Conservation (phyloP, 2,113 vertebrate genomes). For the Axis porcinus region DNA sequence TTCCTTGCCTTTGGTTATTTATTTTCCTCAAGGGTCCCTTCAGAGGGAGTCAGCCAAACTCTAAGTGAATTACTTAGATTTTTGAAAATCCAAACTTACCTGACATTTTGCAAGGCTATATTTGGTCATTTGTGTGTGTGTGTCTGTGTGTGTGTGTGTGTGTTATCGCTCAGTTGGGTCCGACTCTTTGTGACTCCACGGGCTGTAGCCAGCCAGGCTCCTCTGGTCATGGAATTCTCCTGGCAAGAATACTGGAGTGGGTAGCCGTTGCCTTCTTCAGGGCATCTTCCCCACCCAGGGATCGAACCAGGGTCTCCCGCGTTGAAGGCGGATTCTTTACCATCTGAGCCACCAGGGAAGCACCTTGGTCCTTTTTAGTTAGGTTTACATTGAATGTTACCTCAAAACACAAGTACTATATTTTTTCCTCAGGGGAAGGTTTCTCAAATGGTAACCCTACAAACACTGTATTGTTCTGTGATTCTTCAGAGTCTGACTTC, state of each 20-base stretch:
- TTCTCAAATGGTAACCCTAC: neutral
- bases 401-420: neutral
- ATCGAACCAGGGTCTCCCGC: neutral
- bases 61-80: slow-evolving; percentile 20
- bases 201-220: neutral
- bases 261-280: neutral
- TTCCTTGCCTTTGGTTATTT: slow-evolving; percentile 25
- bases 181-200: neutral
- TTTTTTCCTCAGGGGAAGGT: neutral
- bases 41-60: slow-evolving; percentile 18
- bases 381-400: slow-evolving; percentile 9
- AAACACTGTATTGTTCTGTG: neutral
- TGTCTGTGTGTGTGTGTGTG: neutral
- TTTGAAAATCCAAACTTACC: slow-evolving; percentile 44
- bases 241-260: neutral
- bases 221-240: neutral
- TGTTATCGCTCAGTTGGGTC: neutral
- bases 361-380: slow-evolving; percentile 4
- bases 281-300: neutral
- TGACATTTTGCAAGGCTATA: slow-evolving; percentile 4
- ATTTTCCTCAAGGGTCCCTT: slow-evolving; percentile 33
- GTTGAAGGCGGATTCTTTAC: neutral
- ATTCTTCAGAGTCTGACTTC: neutral
- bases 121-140: neutral
- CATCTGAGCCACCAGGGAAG: neutral